These are phyloP conservation scores for Chymomyza procnemis DNA, from an alignment of 2,888 invertebrate genomes.

Conservation along the genomic window DNA sequence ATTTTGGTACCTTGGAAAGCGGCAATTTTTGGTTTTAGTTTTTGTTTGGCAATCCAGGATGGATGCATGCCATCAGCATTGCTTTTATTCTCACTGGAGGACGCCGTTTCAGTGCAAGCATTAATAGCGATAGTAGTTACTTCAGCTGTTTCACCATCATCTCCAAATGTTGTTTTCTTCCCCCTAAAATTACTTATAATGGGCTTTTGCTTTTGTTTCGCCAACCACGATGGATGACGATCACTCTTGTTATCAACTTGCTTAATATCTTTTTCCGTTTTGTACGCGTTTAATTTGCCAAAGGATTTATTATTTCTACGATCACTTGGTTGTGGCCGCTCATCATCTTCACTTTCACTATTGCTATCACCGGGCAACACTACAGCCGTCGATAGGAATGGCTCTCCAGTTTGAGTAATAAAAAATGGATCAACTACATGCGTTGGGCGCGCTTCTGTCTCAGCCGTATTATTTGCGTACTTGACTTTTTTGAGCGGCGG, in stretches of 20 bases:
- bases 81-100: neutral
- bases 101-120: neutral
- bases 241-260: conserved; percentile 14
- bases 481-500: neutral
- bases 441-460: conserved; percentile 31
- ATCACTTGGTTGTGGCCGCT: neutral
- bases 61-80: conserved; percentile 72
- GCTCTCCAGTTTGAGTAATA: conserved; percentile 74
- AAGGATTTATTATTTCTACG: conserved; percentile 7
- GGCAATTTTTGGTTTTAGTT: conserved; percentile 72
- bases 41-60: conserved; percentile 78
- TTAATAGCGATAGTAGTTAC: neutral
- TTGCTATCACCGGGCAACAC: conserved; percentile 41
- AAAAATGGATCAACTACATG: conserved; percentile 76
- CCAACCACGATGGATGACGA: conserved; percentile 76
- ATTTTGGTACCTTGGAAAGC: conserved; percentile 76
- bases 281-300: conserved; percentile 1
- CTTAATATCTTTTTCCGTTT: neutral
- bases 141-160: conserved; percentile 39
- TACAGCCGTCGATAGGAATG: conserved; percentile 75
- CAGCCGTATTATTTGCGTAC: neutral
- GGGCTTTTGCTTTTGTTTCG: conserved; percentile 74
- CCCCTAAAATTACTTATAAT: conserved; percentile 68
- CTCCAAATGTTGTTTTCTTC: conserved; percentile 74
- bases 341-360: conserved; percentile 37